A percentile compares a stretch with the other conserved stretches of the same genome.
These are phyloP conservation scores for Ditula angustiorana DNA, from an alignment of 2,888 invertebrate species.

Conservation along the genomic window DNA sequence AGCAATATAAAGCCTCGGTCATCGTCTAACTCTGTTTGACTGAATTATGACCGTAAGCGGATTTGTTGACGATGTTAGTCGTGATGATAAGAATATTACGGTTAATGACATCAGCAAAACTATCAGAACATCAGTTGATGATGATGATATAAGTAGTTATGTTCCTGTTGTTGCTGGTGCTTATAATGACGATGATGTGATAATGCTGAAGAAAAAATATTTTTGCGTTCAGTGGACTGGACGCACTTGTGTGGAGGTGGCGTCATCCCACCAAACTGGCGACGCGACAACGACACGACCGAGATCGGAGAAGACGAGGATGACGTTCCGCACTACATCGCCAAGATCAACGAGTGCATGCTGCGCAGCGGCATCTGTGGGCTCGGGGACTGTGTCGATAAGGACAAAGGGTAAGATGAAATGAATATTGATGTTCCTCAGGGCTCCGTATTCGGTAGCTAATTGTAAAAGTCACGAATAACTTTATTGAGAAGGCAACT, in stretches of 20 bases:
- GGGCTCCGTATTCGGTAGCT: not conserved
- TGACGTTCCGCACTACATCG: constrained; percentile 61
- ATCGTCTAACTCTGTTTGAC: no score
- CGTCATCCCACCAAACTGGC: constrained; percentile 70
- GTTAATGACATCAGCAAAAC: no score
- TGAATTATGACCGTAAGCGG: no score
- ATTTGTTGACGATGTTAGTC: no score
- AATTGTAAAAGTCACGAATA: no score
- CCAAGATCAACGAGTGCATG: constrained; percentile 90
- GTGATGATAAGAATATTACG: no score
- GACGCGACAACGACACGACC: constrained; percentile 63
- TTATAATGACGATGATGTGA: not conserved
- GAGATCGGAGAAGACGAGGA: constrained; percentile 50
- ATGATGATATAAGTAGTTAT: no score
- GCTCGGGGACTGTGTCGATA: constrained; percentile 90
- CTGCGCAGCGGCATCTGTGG: constrained; percentile 91
- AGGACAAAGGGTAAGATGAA: constrained; percentile 85
- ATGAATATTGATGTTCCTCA: not conserved
- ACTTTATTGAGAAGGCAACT: no score
- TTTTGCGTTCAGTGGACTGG: constrained; percentile 82
- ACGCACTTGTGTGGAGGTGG: constrained; percentile 84
- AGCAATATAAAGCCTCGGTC: no score
- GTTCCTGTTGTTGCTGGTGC: no score
- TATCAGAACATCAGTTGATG: no score
- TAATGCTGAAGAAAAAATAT: no score